Conservation (phyloP, 2,113 vertebrate genomes). For the Tenebrosternarchus preto region DNA sequence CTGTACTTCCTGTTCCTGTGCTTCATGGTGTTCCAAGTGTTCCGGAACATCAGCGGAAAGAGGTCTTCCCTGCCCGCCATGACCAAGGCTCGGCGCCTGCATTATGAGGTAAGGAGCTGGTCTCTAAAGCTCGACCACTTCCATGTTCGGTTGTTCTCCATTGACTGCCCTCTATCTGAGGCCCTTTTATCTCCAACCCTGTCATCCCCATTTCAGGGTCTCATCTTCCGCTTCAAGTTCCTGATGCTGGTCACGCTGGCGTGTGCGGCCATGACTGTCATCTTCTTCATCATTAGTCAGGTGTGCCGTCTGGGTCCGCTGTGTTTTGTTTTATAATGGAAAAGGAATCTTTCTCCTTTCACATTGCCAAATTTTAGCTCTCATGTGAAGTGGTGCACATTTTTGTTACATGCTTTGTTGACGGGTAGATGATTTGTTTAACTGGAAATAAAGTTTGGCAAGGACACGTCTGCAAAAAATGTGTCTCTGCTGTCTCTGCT, state of each 20-base stretch:
- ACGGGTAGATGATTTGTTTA: background rate
- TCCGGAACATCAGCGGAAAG: conserved; percentile 95
- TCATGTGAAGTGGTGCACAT: too few relatives aligned
- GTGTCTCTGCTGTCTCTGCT: background rate
- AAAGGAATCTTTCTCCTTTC: background rate
- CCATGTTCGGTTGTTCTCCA: background rate
- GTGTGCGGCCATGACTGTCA: conserved; percentile 94
- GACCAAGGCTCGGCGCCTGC: conserved; percentile 90
- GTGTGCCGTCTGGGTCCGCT: conserved; percentile 60
- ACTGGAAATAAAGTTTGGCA: too few relatives aligned
- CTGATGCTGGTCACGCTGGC: conserved; percentile 96
- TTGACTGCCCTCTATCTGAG: background rate
- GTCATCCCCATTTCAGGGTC: conserved; percentile 74
- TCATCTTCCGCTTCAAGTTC: conserved; percentile 98
- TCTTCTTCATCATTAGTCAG: conserved; percentile 99
- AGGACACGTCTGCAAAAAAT: background rate
- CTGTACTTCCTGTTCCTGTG: conserved; percentile 98
- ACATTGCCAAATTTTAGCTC: too few relatives aligned
- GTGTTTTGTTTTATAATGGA: background rate
- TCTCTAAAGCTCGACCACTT: background rate
- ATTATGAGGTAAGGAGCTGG: conserved; percentile 83
- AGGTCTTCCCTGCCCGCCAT: conserved; percentile 90
- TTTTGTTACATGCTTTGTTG: too few relatives aligned
- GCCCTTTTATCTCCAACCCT: background rate
- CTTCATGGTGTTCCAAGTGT: conserved; percentile 98